These are phyloP conservation scores for Drosophila sturtevanti DNA, from an alignment of 1,140 invertebrate genomes.

Conservation along the genomic window DNA sequence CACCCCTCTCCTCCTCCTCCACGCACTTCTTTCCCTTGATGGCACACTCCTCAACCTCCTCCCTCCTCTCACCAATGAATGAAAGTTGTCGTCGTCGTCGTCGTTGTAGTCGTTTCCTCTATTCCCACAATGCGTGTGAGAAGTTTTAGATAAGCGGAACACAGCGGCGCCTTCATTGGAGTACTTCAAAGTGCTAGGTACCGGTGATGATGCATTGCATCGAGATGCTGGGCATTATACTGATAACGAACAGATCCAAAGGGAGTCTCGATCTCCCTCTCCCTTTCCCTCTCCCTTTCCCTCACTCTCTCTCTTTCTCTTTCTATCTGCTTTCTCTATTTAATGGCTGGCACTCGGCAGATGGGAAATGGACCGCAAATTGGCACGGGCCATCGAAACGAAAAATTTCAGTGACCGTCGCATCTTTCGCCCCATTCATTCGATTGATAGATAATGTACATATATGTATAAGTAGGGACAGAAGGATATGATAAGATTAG, in stretches of 20 bases:
- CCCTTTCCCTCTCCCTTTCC: background rate
- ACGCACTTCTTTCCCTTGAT: too few species aligned
- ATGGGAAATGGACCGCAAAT: slow-evolving; percentile 20
- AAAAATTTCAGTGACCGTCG: slow-evolving; percentile 26
- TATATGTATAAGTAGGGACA: too few species aligned
- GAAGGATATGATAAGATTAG: slow-evolving; percentile 45
- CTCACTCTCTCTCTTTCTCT: too few species aligned
- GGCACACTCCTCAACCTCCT: too few species aligned
- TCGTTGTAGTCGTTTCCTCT: slow-evolving; percentile 27
- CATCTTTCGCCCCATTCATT: slow-evolving; percentile 12
- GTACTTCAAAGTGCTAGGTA: slow-evolving; percentile 65
- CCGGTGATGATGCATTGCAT: too few species aligned
- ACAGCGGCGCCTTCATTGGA: slow-evolving; percentile 31
- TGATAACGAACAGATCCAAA: slow-evolving; percentile 50
- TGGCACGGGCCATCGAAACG: slow-evolving; percentile 6
- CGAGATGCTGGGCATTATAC: slow-evolving; percentile 53
- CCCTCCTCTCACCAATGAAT: background rate
- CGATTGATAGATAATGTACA: background rate
- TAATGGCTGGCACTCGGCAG: background rate
- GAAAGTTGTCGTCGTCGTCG: slow-evolving; percentile 23
- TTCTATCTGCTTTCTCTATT: too few species aligned
- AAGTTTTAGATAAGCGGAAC: slow-evolving; percentile 70
- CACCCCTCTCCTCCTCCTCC: background rate
- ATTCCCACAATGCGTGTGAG: slow-evolving; percentile 63
- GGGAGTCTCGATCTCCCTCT: too few species aligned